Percentiles rank a stretch among this genome's conserved stretches.
phyloP scores from a whole-genome alignment of 2,797 vertebrate species.

The Chiloscyllium punctatum region DNA sequence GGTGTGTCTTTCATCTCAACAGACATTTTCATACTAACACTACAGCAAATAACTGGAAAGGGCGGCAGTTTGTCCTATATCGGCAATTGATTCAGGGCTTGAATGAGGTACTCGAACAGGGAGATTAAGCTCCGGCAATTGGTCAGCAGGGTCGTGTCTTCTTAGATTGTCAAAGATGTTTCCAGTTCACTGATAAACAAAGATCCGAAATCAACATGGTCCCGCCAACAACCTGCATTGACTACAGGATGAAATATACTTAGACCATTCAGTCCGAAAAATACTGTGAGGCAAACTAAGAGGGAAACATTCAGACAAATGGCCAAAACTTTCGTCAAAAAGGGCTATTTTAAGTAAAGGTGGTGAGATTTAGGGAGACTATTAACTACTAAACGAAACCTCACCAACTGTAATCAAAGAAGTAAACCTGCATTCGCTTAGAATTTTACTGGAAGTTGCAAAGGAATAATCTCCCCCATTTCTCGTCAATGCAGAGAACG shows the following conservation, averaged over 20 bases:
- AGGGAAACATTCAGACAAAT: background rate
- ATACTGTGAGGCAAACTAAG: background rate
- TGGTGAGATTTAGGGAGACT: background rate
- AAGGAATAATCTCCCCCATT: background rate
- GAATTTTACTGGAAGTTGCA: background rate
- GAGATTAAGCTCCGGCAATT: background rate
- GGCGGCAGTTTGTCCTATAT: background rate
- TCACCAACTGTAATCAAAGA: background rate
- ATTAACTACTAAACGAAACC: background rate
- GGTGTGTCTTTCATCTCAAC: background rate
- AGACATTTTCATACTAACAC: background rate
- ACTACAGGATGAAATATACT: background rate
- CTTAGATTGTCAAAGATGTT: background rate
- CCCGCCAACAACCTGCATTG: background rate
- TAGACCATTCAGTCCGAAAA: background rate
- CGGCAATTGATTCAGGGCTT: too few species aligned
- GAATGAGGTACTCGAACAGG: too few species aligned
- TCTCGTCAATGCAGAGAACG: background rate
- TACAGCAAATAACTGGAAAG: too few species aligned
- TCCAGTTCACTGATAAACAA: background rate
- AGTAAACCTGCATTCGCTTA: background rate
- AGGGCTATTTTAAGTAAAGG: background rate
- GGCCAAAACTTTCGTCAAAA: background rate
- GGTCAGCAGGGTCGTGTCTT: background rate
- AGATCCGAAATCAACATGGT: background rate